A percentile compares a stretch with the other conserved stretches of the same genome.
Evolutionary conservation across 2,113 vertebrate species (phyloP).

Genomic region (Pedetes capensis): DNA sequence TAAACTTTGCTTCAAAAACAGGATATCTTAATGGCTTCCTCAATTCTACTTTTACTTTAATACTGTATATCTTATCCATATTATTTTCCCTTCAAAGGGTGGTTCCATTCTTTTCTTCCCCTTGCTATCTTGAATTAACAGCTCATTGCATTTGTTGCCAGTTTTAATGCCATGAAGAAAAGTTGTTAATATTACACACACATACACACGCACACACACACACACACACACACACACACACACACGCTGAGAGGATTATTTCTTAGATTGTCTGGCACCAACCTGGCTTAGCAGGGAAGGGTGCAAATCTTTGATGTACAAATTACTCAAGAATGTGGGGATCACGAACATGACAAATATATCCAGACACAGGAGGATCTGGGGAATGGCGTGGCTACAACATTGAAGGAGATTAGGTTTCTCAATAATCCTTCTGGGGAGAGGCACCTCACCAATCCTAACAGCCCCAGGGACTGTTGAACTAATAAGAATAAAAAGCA

Average conservation of each 20-base stretch:
- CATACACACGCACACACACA: not conserved
- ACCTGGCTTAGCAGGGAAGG: not conserved
- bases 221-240: not conserved
- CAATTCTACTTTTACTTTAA: not conserved
- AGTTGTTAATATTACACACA: not conserved
- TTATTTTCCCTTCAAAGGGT: not conserved
- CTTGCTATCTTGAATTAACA: not conserved
- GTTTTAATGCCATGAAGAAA: not conserved
- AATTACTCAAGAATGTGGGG: not conserved
- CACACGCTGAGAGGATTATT: not conserved
- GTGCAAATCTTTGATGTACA: not conserved
- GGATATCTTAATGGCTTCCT: not conserved
- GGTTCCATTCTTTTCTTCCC: not conserved
- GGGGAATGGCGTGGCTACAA: not conserved
- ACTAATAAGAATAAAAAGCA: not conserved
- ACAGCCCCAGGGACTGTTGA: no score
- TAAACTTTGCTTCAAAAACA: not conserved
- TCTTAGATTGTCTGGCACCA: not conserved
- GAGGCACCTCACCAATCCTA: not conserved
- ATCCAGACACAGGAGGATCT: no score
- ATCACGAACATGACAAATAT: not conserved
- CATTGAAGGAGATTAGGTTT: not conserved
- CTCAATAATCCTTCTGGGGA: not conserved
- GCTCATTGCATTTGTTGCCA: not conserved
- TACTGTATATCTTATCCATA: not conserved